Conservation (phyloP, 2,113 vertebrate genomes). For the Tragelaphus strepsiceros region DNA sequence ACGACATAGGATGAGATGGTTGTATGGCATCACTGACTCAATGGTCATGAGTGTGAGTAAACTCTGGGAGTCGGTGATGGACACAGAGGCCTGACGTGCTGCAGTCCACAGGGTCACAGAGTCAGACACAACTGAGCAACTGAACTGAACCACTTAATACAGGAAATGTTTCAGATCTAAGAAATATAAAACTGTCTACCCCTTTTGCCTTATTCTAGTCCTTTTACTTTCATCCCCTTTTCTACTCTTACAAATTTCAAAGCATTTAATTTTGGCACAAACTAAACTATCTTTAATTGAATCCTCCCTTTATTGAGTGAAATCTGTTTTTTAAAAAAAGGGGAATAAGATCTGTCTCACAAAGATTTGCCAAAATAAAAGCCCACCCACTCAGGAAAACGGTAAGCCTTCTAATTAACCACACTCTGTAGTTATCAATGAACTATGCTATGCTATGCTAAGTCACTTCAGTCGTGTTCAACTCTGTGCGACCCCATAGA, state of each 20-base stretch:
- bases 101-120: neutral
- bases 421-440: neutral
- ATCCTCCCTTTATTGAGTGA: neutral
- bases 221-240: neutral
- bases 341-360: neutral
- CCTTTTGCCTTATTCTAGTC: neutral
- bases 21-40: neutral
- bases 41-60: neutral
- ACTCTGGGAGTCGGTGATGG: rapidly evolving
- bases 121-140: neutral
- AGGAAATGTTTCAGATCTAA: neutral
- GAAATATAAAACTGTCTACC: neutral
- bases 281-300: neutral
- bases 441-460: neutral
- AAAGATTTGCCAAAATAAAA: neutral
- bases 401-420: neutral
- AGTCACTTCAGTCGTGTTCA: no score
- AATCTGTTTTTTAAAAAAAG: neutral
- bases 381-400: neutral
- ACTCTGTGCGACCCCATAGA: no score
- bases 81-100: neutral
- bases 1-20: neutral
- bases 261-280: neutral
- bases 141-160: neutral
- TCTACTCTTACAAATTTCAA: neutral